A percentile compares a stretch with the other conserved stretches of the same genome.
phyloP scores from a whole-genome alignment of 2,888 invertebrate genomes.

The Leucophora obtusa region DNA sequence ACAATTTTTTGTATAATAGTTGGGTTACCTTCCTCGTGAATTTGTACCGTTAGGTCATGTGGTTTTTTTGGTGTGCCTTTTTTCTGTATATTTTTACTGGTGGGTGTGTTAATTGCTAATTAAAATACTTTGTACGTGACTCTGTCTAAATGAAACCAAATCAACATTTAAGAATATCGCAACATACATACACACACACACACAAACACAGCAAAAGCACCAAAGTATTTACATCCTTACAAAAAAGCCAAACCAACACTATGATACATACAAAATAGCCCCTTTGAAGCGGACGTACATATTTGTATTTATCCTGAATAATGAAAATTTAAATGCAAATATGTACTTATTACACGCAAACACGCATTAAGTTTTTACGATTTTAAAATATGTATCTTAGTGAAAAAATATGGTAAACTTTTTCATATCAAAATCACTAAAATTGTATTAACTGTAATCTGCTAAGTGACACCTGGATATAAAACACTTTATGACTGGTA shows the following conservation, averaged over 20 bases:
- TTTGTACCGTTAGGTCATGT: background rate
- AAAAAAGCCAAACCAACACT: conserved; percentile 9
- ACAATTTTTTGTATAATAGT: too few relatives aligned
- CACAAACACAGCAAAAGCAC: background rate
- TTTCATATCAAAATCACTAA: background rate
- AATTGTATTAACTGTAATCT: background rate
- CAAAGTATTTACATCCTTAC: background rate
- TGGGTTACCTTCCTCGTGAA: too few relatives aligned
- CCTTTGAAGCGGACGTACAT: background rate
- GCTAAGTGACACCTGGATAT: background rate
- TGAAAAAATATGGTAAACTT: conserved; percentile 5
- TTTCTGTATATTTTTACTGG: background rate
- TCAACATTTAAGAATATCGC: background rate
- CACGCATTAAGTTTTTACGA: background rate
- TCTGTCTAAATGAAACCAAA: conserved; percentile 24
- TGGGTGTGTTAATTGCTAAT: conserved; percentile 51
- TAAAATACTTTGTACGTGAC: conserved; percentile 55
- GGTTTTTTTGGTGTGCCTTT: background rate
- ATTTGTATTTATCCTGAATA: background rate
- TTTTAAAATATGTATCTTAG: conserved; percentile 10
- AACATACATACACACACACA: background rate
- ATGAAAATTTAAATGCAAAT: conserved; percentile 6
- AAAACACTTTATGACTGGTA: background rate
- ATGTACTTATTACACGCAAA: conserved; percentile 2
- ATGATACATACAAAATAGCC: background rate